A percentile compares a stretch with the other conserved stretches of the same genome.
phyloP scores from a whole-genome alignment of 2,888 invertebrate species.

The Kuschelorhynchus macadamiae region DNA sequence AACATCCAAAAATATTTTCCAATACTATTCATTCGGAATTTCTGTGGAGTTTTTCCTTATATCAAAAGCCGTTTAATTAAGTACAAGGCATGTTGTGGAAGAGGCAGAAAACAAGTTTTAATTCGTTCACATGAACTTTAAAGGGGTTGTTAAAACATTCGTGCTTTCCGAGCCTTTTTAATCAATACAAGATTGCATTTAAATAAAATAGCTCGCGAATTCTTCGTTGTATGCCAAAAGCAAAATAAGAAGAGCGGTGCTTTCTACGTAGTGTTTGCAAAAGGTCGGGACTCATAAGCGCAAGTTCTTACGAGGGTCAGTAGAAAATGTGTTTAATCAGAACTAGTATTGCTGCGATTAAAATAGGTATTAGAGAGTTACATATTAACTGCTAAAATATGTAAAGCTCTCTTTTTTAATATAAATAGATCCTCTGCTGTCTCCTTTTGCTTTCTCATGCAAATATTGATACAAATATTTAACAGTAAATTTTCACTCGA shows the following conservation, averaged over 20 bases:
- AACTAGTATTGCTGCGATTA: too few relatives aligned
- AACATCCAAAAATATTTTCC: slow-evolving; percentile 41
- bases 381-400: too few relatives aligned
- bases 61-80: slow-evolving; percentile 55
- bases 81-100: slow-evolving; percentile 51
- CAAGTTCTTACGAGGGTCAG: too few relatives aligned
- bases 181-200: slow-evolving; percentile 65
- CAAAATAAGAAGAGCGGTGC: slow-evolving; percentile 42
- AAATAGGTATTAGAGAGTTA: too few relatives aligned
- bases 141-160: slow-evolving; percentile 64
- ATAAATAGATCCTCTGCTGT: too few relatives aligned
- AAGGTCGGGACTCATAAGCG: too few relatives aligned
- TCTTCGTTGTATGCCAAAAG: slow-evolving; percentile 54
- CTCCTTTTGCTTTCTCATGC: too few relatives aligned
- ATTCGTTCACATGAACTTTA: slow-evolving; percentile 62
- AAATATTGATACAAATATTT: too few relatives aligned
- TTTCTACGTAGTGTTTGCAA: too few relatives aligned
- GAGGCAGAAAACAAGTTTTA: slow-evolving; percentile 60
- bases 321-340: too few relatives aligned
- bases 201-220: slow-evolving; percentile 64
- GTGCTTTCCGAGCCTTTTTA: slow-evolving; percentile 63
- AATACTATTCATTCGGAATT: slow-evolving; percentile 45
- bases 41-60: slow-evolving; percentile 52
- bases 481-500: too few relatives aligned
- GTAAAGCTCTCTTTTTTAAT: too few relatives aligned